phyloP scores from a whole-genome alignment of 1,140 invertebrate genomes.

The Calliphora vicina region DNA sequence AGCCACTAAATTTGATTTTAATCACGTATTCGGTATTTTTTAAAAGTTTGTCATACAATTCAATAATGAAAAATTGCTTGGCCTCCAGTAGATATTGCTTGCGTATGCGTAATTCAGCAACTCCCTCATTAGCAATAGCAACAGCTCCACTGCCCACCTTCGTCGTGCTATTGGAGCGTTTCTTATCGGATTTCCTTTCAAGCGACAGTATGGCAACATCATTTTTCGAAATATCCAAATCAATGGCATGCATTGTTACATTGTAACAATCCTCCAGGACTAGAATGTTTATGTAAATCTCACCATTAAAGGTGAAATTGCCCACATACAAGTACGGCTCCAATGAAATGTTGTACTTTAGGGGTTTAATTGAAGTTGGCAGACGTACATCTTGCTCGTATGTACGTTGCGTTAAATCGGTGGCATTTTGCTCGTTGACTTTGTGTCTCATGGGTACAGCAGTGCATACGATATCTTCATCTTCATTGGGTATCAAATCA shows the following conservation, averaged over 20 bases:
- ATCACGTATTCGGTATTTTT: constrained; percentile 72
- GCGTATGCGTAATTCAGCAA: constrained; percentile 55
- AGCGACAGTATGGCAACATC: constrained; percentile 62
- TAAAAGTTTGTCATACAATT: constrained; percentile 68
- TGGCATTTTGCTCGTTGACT: constrained; percentile 46
- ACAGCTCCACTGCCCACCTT: background rate
- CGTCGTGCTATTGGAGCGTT: background rate
- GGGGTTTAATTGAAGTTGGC: constrained; percentile 71
- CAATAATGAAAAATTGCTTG: constrained; percentile 78
- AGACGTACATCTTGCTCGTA: constrained; percentile 70
- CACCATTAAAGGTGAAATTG: constrained; percentile 81
- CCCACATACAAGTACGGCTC: constrained; percentile 75
- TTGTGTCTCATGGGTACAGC: constrained; percentile 54
- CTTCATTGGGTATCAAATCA: constrained; percentile 54
- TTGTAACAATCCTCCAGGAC: constrained; percentile 73
- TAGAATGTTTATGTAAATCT: constrained; percentile 73
- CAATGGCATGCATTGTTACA: constrained; percentile 79
- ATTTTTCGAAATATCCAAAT: constrained; percentile 70
- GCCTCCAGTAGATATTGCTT: constrained; percentile 68
- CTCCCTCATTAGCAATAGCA: constrained; percentile 17
- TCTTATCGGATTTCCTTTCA: constrained; percentile 1
- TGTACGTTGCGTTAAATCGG: constrained; percentile 46
- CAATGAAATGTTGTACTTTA: constrained; percentile 74
- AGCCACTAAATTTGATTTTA: constrained; percentile 74
- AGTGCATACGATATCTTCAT: constrained; percentile 57